Base-by-base conservation (phyloP, 2,888 invertebrate genomes). In the Xestia c-nigrum region DNA sequence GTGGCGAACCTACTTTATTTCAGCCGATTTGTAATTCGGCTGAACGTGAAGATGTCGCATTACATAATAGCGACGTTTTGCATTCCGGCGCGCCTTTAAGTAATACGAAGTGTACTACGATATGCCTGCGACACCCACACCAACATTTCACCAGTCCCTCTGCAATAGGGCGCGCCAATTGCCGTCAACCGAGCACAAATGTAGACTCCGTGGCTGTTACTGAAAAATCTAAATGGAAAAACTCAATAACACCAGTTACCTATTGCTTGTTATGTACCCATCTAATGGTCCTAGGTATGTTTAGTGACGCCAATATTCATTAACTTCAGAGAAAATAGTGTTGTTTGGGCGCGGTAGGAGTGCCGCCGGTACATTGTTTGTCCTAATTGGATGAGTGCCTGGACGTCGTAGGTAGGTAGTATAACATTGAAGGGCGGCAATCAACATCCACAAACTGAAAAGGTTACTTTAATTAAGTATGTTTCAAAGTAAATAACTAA, bases 371-470 rank as follows among this genome's bases (percentile, higher is more conserved):
- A 19, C 19, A 40, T 19, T 38, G 10, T 38, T 14, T 71, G 46
- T 0, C 14, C 19, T 50, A 38, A 68, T 72, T 40, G 68, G 19
- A 19, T 40, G 24, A 72, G 72, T 72, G 72, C 67, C n/a, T 38
- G n/a, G 4, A 5, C 19, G 7, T 12, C 38, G n/a, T n/a, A n/a
- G 67, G 19, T 40, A 19, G 38, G n/a, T 46, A n/a, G 14, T 31
- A 21, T 19, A 24, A 40, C 43, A 31, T 64, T 63, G 31, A 21
- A 21, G 64, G 16, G 64, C 5, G 46, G 9, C 21, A 67, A 47
- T 47, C n/a, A 24, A 16, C 19, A n/a, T 47, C 16, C 10, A 63
- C 31, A 16, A n/a, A 64, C 12, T 47, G 31, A 4, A 59, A 1
- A 31, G 9, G 31, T 19, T 57, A 57, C 24, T 24, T 16, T 5